Evolutionary conservation across 2,888 invertebrate genomes (phyloP), one percentile per base, ranked within the genome.

Genomic region (Tricholauxania praeusta): DNA sequence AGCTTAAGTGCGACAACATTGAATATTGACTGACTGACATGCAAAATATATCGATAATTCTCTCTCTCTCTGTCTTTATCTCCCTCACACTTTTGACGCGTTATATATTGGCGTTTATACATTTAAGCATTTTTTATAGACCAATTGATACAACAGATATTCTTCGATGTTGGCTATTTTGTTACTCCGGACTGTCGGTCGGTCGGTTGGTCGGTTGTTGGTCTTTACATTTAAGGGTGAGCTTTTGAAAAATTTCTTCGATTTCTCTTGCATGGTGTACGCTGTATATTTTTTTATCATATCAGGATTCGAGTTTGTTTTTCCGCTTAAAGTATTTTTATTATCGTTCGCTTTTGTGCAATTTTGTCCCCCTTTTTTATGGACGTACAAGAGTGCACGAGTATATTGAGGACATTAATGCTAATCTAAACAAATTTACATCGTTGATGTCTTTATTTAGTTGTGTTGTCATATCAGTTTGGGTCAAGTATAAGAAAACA

Each of bases 321-420:
- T 84, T 84, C 85, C 85, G 84, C 84, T 82, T 80, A 84, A 84
- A 84, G 82, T 81, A 83, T 81, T 84, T 84, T 84, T 85, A 83
- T 82, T 83, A 80, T 81, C 47, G 39, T 75, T 75, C 70, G 71
- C 72, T 52, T 52, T 72, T 53, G 39, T 49, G 19, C 28, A 32
- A 39, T 73, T 57, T 63, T 63, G 32, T 59, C 52, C 69, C 64
- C 52, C 17, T 65, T 59, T 57, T 14, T 52, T 55, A 55, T 32
- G 73, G 73, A 47, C 55, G 70, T 10, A 39, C 49, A 8, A 15
- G 64, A 12, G 51, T 19, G 22, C 6, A 63, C 17, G 51, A 32
- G 28, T 68, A 32, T 59, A 53, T 67, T 57, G 63, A 71, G 75
- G 73, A 78, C 80, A 81, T 80, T 83, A 84, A 81, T 81, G 85